Evolutionary conservation across 1,140 invertebrate genomes (phyloP).

Genomic region (Pantala flavescens): DNA sequence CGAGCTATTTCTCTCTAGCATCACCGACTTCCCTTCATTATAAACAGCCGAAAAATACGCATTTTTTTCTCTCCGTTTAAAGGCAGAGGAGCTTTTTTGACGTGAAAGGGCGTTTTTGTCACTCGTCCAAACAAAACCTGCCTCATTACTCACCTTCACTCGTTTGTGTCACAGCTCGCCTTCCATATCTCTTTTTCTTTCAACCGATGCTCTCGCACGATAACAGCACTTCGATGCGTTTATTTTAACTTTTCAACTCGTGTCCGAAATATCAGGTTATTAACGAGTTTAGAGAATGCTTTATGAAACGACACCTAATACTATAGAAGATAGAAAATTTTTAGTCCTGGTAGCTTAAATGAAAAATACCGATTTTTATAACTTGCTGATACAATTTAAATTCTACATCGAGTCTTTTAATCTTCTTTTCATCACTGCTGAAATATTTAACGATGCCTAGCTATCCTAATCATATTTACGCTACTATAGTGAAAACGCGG

Average conservation of each 20-base stretch:
- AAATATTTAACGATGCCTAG: no score
- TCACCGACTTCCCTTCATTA: neutral
- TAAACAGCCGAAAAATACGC: neutral
- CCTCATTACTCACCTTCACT: neutral
- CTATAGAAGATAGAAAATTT: no score
- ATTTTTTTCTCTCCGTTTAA: neutral
- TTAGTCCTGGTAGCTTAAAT: no score
- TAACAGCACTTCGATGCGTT: neutral
- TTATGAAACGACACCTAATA: no score
- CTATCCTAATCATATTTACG: no score
- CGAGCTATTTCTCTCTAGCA: neutral
- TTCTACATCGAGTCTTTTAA: no score
- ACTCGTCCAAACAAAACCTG: neutral
- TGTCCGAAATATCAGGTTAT: neutral
- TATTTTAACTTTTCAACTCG: neutral
- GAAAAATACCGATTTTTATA: no score
- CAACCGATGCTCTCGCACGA: neutral
- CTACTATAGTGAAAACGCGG: no score
- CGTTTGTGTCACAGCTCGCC: slow-evolving; percentile 1
- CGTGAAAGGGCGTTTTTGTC: neutral
- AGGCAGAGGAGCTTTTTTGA: neutral
- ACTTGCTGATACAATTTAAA: no score
- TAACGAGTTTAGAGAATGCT: neutral
- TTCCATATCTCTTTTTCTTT: neutral
- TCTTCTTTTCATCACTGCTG: no score